Conservation (phyloP, 2,888 invertebrate genomes). For the Macrosiphum euphorbiae region DNA sequence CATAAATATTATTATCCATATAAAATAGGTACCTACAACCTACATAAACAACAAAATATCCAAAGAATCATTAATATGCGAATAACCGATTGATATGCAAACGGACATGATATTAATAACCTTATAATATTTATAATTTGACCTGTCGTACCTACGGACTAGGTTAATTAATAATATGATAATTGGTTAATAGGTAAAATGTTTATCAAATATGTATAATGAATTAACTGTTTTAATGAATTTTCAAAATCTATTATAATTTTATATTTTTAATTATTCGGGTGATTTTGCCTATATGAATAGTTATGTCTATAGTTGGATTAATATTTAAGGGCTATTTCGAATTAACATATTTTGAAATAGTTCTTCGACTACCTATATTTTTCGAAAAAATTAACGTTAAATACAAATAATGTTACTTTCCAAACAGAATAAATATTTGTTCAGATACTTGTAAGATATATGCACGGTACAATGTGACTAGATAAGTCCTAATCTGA, state of each 20-base stretch:
- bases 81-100: neutral
- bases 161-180: neutral
- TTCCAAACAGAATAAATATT: too few species aligned
- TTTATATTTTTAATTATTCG: neutral
- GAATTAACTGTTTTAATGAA: neutral
- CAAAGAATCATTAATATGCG: neutral
- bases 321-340: too few species aligned
- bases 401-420: too few species aligned
- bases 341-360: too few species aligned
- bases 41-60: neutral
- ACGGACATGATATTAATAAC: neutral
- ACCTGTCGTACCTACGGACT: neutral
- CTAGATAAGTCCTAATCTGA: too few species aligned
- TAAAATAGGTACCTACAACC: neutral
- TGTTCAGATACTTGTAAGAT: too few species aligned
- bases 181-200: neutral
- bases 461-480: too few species aligned
- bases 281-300: too few species aligned
- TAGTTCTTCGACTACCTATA: too few species aligned
- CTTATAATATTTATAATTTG: neutral
- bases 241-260: neutral
- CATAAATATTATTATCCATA: neutral
- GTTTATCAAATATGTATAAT: neutral
- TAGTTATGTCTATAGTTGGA: too few species aligned
- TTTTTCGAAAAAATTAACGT: too few species aligned